Evolutionary conservation across 2,113 vertebrate genomes (phyloP).

Genomic region (Notarius lentiginosus): DNA sequence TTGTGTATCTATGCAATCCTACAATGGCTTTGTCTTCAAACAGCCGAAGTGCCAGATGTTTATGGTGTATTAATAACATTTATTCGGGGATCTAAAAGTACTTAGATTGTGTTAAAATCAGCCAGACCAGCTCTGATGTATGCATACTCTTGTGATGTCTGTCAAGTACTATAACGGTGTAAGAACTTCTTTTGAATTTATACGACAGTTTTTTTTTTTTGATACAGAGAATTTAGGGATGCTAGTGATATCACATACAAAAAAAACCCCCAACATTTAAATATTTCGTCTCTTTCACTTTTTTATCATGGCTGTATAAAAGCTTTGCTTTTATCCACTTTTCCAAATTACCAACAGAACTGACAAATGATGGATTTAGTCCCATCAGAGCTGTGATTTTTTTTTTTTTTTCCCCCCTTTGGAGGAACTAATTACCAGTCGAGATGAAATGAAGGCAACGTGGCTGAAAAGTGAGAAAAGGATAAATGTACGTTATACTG

Average conservation of each 20-base stretch:
- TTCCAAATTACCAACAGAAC: constrained; percentile 18
- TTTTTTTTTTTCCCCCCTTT: too few species aligned
- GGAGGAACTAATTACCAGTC: constrained; percentile 8
- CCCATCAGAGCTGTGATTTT: constrained; percentile 45
- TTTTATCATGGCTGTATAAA: constrained; percentile 2
- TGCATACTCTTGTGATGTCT: not conserved
- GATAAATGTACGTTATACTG: constrained; percentile 40
- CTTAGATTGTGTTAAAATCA: constrained; percentile 9
- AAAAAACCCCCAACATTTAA: not conserved
- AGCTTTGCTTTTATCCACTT: constrained; percentile 16
- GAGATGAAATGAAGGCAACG: not conserved
- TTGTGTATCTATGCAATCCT: constrained; percentile 41
- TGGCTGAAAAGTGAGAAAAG: constrained; percentile 31
- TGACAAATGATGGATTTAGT: constrained; percentile 36
- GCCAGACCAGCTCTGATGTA: constrained; percentile 14
- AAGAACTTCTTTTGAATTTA: not conserved
- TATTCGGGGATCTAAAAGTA: constrained; percentile 33
- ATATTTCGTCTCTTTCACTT: not conserved
- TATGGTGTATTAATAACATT: constrained; percentile 31
- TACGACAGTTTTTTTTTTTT: not conserved
- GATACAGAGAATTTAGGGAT: not conserved
- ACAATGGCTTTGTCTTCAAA: constrained; percentile 25
- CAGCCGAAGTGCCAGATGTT: constrained; percentile 20
- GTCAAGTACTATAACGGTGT: not conserved
- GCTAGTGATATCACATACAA: constrained; percentile 6